Evolutionary conservation across 2,797 vertebrate genomes (phyloP).

Genomic region (Platalea minor): DNA sequence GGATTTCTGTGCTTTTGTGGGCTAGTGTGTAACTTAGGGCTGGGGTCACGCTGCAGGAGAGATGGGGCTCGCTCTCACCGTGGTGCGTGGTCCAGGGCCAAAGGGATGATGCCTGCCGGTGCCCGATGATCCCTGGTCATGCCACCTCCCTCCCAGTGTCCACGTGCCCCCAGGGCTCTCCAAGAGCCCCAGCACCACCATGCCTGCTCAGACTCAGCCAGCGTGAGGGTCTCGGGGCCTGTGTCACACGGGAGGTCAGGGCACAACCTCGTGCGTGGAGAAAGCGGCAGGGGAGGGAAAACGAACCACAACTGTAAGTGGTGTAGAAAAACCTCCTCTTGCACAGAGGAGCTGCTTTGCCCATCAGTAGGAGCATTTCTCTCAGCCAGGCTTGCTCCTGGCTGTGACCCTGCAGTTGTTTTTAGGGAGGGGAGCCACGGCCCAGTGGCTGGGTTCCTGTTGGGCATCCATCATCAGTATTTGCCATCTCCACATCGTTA

Average conservation of each 20-base stretch:
- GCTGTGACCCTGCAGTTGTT: not conserved
- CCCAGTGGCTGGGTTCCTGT: not conserved
- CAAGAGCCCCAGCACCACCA: not conserved
- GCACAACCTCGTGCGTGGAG: not conserved
- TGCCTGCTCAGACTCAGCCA: not conserved
- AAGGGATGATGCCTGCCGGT: not conserved
- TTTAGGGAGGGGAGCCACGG: not conserved
- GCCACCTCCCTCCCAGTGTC: not conserved
- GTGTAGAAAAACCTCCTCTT: not conserved
- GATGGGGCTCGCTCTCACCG: accelerated
- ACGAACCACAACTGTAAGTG: not conserved
- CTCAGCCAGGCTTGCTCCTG: not conserved
- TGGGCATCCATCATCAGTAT: not conserved
- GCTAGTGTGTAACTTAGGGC: accelerated
- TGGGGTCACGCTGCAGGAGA: not conserved
- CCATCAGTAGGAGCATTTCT: not conserved
- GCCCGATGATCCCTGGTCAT: too few relatives aligned
- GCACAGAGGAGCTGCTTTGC: not conserved
- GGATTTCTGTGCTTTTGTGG: not conserved
- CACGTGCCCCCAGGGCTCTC: accelerated
- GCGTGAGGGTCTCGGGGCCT: accelerated
- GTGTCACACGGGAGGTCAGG: accelerated
- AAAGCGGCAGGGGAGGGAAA: not conserved
- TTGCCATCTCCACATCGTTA: not conserved
- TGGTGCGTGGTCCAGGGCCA: accelerated